Base-by-base conservation (phyloP, 2,797 vertebrate genomes). In the Sebastes matsubarae region DNA sequence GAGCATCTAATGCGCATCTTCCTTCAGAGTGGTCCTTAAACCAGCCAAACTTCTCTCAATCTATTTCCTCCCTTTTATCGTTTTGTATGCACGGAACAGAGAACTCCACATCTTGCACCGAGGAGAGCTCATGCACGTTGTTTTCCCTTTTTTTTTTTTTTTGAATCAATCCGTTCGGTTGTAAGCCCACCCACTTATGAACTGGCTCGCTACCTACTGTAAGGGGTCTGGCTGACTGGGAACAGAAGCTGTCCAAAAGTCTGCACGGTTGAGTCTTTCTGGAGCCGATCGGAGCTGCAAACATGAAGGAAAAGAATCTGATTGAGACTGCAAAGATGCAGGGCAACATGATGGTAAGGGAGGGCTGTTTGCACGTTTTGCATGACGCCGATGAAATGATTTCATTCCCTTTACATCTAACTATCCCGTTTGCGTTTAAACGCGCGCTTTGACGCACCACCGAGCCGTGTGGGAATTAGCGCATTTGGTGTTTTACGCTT, bases 241-340 rank as follows among this genome's bases (percentile, higher is more conserved):
- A 87, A 68, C 73, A 42, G 71, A 60, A 79, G 85, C 88, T 65
- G 79, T 65, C 54, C 18, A 24, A 81, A 88, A 91, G 84, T 92
- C 82, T 63, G 2, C 81, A 54, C 18, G 70, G 83, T 27, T 14
- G 59, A 65, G 4, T 22, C 34, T 63, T 50, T 69, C 46, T 61
- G 74, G 14, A 27, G 77, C 65, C 14, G 73, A 67, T 63, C 32
- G 1, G 67, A 50, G 30, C 58, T 6, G 59, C 54, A 46, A 36
- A 74, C 42, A 99, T 99, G 98, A 99, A 97, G 96, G 98, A 99
- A 81, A 98, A 97, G 93, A 97, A 93, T 68, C 97, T 99, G 91
- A 98, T 99, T 25, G 98, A 99, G 94, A 99, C 98, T 1, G 98
- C 97, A 1, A 98, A 98, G 85, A 99, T 99, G 98, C 97, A 99